Percentiles rank a stretch among this genome's conserved stretches.
Evolutionary conservation across 2,113 vertebrate genomes (phyloP).

Genomic region (Heloderma charlesbogerti): DNA sequence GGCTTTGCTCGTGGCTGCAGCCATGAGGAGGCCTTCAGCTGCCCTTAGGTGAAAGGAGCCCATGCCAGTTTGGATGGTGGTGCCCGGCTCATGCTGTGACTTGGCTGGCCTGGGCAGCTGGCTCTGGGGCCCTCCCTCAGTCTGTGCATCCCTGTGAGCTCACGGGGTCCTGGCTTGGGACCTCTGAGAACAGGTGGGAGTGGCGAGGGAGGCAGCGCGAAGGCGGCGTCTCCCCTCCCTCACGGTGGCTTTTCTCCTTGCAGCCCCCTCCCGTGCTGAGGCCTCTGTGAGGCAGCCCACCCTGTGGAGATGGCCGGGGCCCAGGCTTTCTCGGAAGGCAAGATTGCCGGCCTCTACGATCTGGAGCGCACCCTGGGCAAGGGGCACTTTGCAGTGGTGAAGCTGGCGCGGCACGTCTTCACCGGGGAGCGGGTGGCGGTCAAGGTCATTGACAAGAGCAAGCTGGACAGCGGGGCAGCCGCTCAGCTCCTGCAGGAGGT

Average conservation of each 20-base stretch:
- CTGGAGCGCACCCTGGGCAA: slow-evolving; percentile 88
- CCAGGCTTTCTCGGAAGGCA: slow-evolving; percentile 72
- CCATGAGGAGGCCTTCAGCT: no score
- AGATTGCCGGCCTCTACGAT: slow-evolving; percentile 87
- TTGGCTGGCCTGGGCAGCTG: background rate
- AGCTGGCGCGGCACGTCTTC: slow-evolving; percentile 86
- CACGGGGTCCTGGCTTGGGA: no score
- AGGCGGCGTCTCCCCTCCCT: background rate
- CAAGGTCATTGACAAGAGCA: slow-evolving; percentile 92
- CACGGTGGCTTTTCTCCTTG: background rate
- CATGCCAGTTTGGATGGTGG: background rate
- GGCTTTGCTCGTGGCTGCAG: background rate
- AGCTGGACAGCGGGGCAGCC: slow-evolving; percentile 81
- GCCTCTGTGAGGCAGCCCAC: slow-evolving; percentile 35
- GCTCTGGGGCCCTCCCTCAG: background rate
- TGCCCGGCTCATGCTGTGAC: background rate
- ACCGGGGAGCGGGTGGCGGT: slow-evolving; percentile 87
- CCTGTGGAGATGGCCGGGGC: slow-evolving; percentile 66
- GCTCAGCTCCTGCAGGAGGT: slow-evolving; percentile 91
- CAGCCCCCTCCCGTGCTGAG: slow-evolving; percentile 48
- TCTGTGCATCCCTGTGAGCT: background rate
- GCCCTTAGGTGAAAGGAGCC: background rate
- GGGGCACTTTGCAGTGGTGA: slow-evolving; percentile 89
- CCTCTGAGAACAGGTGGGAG: background rate
- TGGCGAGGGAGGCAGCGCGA: background rate